phyloP scores from a whole-genome alignment of 2,888 invertebrate genomes.

The Pollenia griseotomentosa region DNA sequence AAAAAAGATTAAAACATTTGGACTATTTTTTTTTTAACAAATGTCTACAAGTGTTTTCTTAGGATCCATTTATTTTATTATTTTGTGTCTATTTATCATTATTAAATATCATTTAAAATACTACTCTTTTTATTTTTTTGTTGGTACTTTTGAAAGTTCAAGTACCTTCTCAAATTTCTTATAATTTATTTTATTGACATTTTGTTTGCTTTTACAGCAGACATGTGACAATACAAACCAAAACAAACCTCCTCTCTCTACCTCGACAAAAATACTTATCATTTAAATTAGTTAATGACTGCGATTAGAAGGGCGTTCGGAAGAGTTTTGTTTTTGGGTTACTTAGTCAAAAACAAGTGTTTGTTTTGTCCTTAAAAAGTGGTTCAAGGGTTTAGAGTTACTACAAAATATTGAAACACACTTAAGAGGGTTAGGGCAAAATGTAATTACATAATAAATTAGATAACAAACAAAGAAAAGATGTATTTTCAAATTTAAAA shows the following conservation, averaged over 20 bases:
- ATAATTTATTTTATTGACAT: constrained; percentile 70
- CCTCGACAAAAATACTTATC: constrained; percentile 45
- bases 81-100: constrained; percentile 49
- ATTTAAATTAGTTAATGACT: constrained; percentile 63
- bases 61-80: constrained; percentile 59
- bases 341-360: not conserved
- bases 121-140: constrained; percentile 15
- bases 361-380: constrained; percentile 9
- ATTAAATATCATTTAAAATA: constrained; percentile 28
- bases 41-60: constrained; percentile 74
- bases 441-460: not conserved
- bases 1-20: constrained; percentile 31
- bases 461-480: constrained; percentile 10
- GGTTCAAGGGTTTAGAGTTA: constrained; percentile 21
- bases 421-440: not conserved
- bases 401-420: not conserved
- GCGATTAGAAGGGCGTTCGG: constrained; percentile 22
- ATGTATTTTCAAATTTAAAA: not conserved
- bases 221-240: constrained; percentile 79
- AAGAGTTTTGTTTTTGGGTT: not conserved
- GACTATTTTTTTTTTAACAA: constrained; percentile 61
- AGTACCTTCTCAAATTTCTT: constrained; percentile 74
- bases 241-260: constrained; percentile 80
- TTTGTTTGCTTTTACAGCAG: constrained; percentile 63
- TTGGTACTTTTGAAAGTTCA: not conserved